phyloP scores from a whole-genome alignment of 1,140 invertebrate genomes.

The Zeugodacus cucurbitae region DNA sequence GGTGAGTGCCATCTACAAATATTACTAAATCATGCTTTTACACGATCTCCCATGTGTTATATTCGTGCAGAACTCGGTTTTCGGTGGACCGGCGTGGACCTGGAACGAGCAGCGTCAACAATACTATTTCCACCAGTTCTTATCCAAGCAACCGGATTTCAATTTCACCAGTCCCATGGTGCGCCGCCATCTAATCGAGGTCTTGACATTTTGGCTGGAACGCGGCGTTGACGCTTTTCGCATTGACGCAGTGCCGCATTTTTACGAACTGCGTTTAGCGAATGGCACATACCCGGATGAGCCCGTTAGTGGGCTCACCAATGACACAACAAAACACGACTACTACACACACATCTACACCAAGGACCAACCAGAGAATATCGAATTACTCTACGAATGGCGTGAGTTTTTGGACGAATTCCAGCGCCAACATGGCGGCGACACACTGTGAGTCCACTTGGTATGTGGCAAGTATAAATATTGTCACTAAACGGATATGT shows the following conservation, averaged over 20 bases:
- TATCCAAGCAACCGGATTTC: slow-evolving; percentile 74
- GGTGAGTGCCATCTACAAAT: slow-evolving; percentile 56
- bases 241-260: slow-evolving; percentile 73
- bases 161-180: slow-evolving; percentile 75
- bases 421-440: slow-evolving; percentile 55
- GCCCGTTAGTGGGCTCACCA: slow-evolving; percentile 54
- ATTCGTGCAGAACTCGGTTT: slow-evolving; percentile 65
- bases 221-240: slow-evolving; percentile 82
- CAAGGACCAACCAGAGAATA: slow-evolving; percentile 67
- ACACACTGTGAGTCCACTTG: slow-evolving; percentile 43
- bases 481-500: background rate
- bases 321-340: slow-evolving; percentile 64
- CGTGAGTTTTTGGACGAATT: slow-evolving; percentile 69
- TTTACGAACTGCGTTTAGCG: slow-evolving; percentile 72
- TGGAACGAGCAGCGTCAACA: slow-evolving; percentile 70
- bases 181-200: slow-evolving; percentile 72
- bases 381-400: slow-evolving; percentile 70
- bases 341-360: slow-evolving; percentile 70
- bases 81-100: slow-evolving; percentile 73
- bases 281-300: slow-evolving; percentile 69
- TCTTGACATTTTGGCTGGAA: slow-evolving; percentile 79
- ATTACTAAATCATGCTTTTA: background rate
- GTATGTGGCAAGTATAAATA: no score
- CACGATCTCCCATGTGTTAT: background rate
- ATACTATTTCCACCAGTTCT: slow-evolving; percentile 77